Base-by-base conservation (phyloP, 2,797 vertebrate genomes). In the Muscicapa comitata region DNA sequence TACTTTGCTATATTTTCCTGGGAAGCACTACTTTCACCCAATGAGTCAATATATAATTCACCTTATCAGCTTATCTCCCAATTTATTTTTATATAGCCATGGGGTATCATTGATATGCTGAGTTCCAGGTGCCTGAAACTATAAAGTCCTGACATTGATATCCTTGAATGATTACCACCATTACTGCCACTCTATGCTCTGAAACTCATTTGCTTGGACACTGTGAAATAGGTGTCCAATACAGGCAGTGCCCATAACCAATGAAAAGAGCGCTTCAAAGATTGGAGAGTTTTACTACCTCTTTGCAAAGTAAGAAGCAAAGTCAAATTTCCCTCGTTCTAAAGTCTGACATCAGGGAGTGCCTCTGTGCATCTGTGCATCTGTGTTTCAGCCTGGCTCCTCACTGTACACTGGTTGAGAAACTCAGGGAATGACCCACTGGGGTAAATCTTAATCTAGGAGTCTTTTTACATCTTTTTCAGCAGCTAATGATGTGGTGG, bases 1-100 rank as follows among this genome's bases (percentile, higher is more conserved):
- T 83, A 20, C 17, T 71, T 67, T 82, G 19, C 67, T 74, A 17
- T 19, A 13, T 4, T 85, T 40, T 79, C 21, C 43, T 25, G 17
- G 38, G 63, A 88, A 79, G 26, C 20, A 47, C 15, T 58, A 2
- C 57, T 94, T 86, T 88, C n/a, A 76, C 33, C 28, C 38, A 50
- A 55, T 51, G 23, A 73, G 35, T 67, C 35, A 62, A 50, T 24
- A 26, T 71, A 59, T 48, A 70, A 40, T 93, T 43, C 42, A 81
- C 37, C 24, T 76, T 85, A 31, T 20, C 55, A 63, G 5, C 37
- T 81, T 76, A 43, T 43, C 23, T 79, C 67, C 51, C 59, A 67
- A 17, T 67, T 80, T 90, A 67, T 91, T 85, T 78, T 76, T 76
- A 58, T 67, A 70, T 29, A 78, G 48, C 65, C 53, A 47, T 50